A percentile compares a stretch with the other conserved stretches of the same genome.
phyloP scores from a whole-genome alignment of 2,888 invertebrate species.

The Hydrotaea cyrtoneurina region DNA sequence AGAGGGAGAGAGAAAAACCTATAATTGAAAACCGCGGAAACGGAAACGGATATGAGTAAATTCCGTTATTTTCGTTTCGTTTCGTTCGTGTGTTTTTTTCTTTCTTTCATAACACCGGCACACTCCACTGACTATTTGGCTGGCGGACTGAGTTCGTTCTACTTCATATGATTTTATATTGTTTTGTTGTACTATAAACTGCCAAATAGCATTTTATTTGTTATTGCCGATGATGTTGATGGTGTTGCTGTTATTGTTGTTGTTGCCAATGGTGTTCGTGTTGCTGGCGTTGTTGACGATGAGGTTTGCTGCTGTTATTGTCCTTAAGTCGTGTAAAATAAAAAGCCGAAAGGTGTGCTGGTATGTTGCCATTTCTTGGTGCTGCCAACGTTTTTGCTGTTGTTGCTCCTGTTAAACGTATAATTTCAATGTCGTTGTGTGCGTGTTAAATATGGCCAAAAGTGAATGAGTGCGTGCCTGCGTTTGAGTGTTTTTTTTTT shows the following conservation, averaged over 20 bases:
- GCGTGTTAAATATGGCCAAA: constrained; percentile 16
- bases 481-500: background rate
- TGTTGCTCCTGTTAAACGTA: background rate
- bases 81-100: background rate
- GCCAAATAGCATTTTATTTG: constrained; percentile 12
- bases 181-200: constrained; percentile 22
- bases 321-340: background rate
- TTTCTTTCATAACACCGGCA: background rate
- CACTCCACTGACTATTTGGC: background rate
- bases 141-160: constrained; percentile 17
- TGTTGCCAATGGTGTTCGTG: background rate
- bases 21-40: constrained; percentile 63
- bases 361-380: background rate
- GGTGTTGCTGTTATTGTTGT: background rate
- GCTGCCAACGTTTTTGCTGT: background rate
- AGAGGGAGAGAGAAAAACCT: constrained; percentile 17
- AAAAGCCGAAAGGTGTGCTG: background rate
- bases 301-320: background rate
- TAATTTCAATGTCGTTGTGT: constrained; percentile 1
- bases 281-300: background rate
- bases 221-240: background rate
- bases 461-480: constrained; percentile 10
- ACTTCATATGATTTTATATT: constrained; percentile 49
- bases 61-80: constrained; percentile 49
- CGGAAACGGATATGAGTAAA: constrained; percentile 63